Base-by-base conservation (phyloP, 2,797 vertebrate genomes). In the Allochrocebus solatus region DNA sequence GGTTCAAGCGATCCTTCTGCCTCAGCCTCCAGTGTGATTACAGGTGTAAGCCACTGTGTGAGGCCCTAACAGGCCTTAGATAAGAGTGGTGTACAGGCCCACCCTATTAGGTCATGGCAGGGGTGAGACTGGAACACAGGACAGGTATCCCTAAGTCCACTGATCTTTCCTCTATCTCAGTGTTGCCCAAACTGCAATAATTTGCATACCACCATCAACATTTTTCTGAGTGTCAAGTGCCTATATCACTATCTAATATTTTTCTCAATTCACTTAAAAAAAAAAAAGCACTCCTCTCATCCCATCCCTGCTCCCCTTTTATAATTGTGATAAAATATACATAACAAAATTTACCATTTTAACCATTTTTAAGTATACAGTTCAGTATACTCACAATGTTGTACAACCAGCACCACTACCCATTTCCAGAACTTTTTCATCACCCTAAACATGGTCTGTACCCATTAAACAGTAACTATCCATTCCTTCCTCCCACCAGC, bases 371-470 rank as follows among this genome's bases (percentile, higher is more conserved):
- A 83, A 39, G 39, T 72, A 55, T 43, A 53, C 22, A 89, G 24
- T 61, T 93, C 85, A 72, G 48, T n/a, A 72, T n/a, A 88, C 13
- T 70, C 55, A 48, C n/a, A 76, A 33, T 43, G 61, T 19, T 94
- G 36, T 84, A 24, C 43, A 91, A 39, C 21, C 39, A 46, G 75
- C 50, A 50, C 1, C 50, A 82, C 41, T 89, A 72, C 82, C 30
- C 57, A 80, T 83, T 55, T 95, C 41, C 50, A 87, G 21, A 86
- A 93, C 36, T 74, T 96, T 79, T 74, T 85, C 61, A 90, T 50
- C 39, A 85, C 13, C 17, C 28, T 24, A 94, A 72, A 72, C 26
- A 79, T 41, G 89, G 53, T 86, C 46, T 16, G 28, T 72, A 53
- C 67, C 30, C 41, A 59, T 48, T 92, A 89, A 89, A 89, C 21